Evolutionary conservation across 2,797 vertebrate genomes (phyloP), one percentile per base, ranked within the genome.

Genomic region (Ataeniobius toweri): DNA sequence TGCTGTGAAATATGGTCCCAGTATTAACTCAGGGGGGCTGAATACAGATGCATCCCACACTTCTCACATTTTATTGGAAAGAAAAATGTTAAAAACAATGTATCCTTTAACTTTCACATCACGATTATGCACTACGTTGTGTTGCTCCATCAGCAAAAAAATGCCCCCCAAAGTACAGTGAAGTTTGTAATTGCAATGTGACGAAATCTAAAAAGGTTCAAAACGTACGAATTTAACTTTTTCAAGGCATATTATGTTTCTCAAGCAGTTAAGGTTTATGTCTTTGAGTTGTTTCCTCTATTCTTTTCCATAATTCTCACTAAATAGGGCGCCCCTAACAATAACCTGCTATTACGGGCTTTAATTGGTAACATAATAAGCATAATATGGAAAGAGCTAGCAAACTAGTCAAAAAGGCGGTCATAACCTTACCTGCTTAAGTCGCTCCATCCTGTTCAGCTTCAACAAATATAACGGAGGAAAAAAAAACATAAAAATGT

Each of bases 361-460:
- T 13, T 18, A 48, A 14, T 12, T 12, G 50, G 3, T 3, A 16
- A 3, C 16, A 51, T 12, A 51, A 51, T 51, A 51, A 4, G 14
- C 13, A 63, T 20, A 50, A 63, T 28, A 12, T 59, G 26, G 4
- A 13, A 28, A 12, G n/a, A 39, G 28, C 13, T 12, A 14, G 18
- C 9, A 55, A 53, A 31, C 3, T 20, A 36, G 31, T 65, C 39
- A 13, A 5, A 55, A 13, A 48, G 28, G 20, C 41, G 48, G 31
- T 26, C 20, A 59, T 61, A 77, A 9, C 44, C 3, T 81, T 61
- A 88, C 86, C 85, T 87, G 48, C 5, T 82, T 80, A 63, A 85
- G 76, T 4, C 79, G 71, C 0, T 89, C 80, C 86, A 89, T 89
- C 36, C 77, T 73, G 12, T 20, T 75, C 58, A 63, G 39, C 55